Percentiles rank a stretch among this genome's conserved stretches.
These are phyloP conservation scores for Chaetorhynchus papuensis DNA, from an alignment of 2,113 vertebrate species.

Conservation along the genomic window DNA sequence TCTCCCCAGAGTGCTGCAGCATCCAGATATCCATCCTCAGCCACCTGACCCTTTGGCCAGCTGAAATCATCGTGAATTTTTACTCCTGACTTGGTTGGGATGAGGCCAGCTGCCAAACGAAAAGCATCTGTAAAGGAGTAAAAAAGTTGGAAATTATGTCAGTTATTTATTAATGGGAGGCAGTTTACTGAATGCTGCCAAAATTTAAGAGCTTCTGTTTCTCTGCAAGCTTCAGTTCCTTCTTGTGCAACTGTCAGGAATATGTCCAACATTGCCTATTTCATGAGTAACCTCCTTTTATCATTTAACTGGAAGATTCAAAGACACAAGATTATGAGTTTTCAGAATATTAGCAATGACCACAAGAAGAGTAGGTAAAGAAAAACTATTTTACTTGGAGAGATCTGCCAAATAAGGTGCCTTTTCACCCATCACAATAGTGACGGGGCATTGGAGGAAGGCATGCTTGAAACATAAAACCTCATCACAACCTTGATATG, in stretches of 20 bases:
- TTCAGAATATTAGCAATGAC: background rate
- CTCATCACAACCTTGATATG: background rate
- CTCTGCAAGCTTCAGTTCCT: background rate
- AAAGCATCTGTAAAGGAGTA: background rate
- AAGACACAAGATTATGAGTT: background rate
- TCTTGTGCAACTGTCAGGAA: constrained; percentile 30
- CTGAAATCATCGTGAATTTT: background rate
- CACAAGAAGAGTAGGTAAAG: background rate
- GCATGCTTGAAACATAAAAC: background rate
- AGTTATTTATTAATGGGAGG: constrained; percentile 35
- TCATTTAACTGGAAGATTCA: background rate
- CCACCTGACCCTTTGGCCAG: background rate
- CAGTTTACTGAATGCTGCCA: constrained; percentile 30
- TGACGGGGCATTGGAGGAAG: background rate
- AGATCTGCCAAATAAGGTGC: background rate
- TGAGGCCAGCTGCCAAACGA: background rate
- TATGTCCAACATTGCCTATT: background rate
- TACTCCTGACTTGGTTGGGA: background rate
- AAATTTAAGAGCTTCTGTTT: constrained; percentile 36
- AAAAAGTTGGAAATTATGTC: constrained; percentile 6
- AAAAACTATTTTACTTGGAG: background rate
- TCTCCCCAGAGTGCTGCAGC: background rate
- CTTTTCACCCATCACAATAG: background rate
- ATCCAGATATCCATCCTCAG: background rate
- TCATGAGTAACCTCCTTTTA: background rate